A percentile compares a stretch with the other conserved stretches of the same genome.
Evolutionary conservation across 2,113 vertebrate species (phyloP).

Genomic region (Oreotragus oreotragus): DNA sequence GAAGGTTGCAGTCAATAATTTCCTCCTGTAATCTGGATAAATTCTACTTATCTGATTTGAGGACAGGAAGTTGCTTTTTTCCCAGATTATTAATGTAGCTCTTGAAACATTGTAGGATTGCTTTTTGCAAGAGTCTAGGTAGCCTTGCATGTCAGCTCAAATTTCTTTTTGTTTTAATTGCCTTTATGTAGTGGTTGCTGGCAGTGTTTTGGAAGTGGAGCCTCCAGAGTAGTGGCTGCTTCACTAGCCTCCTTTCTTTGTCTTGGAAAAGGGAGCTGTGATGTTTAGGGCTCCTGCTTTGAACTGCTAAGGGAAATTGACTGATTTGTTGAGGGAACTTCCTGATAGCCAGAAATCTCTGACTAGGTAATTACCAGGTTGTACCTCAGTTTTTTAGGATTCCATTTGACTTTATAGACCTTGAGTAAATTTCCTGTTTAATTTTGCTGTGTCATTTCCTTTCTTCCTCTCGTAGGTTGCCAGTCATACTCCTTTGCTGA

Average conservation of each 20-base stretch:
- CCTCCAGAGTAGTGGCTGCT: neutral
- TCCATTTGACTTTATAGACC: neutral
- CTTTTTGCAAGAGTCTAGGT: constrained; percentile 5
- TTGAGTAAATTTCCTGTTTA: constrained; percentile 49
- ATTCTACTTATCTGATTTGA: neutral
- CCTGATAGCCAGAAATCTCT: constrained; percentile 18
- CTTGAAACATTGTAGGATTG: neutral
- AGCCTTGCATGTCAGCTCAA: constrained; percentile 18
- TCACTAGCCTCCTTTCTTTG: neutral
- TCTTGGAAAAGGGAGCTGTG: constrained; percentile 4
- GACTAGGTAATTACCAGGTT: neutral
- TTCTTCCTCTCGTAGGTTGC: neutral
- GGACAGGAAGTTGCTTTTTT: constrained; percentile 9
- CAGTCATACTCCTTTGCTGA: constrained; percentile 37
- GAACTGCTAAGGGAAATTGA: neutral
- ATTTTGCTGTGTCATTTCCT: constrained; percentile 61
- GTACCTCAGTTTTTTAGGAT: neutral
- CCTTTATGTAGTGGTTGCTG: constrained; percentile 25
- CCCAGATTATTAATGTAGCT: constrained; percentile 2
- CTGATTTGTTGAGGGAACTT: neutral
- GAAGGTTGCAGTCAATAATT: constrained; percentile 2
- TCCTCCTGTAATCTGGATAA: neutral
- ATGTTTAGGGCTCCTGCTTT: neutral
- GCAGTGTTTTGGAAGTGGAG: constrained; percentile 38
- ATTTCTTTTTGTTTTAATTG: constrained; percentile 66